Evolutionary conservation across 1,140 invertebrate species (phyloP), one percentile per base, ranked within the genome.

Genomic region (Phortica variegata): DNA sequence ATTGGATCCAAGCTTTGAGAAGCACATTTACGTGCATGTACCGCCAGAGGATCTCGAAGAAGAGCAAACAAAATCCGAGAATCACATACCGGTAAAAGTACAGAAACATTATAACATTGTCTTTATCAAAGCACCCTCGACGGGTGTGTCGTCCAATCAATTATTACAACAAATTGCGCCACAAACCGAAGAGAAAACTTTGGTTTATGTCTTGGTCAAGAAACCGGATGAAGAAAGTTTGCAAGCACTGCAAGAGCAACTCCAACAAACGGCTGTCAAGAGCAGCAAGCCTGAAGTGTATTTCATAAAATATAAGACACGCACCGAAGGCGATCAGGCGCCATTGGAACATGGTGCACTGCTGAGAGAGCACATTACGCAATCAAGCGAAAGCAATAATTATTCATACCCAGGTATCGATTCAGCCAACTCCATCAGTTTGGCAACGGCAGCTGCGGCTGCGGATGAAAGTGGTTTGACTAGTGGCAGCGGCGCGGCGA

Each of bases 81-180:
- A 37, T 15, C 47, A 43, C 32, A 13, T 51, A 0, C 43, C 43
- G 16, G 15, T 33, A n/a, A 79, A 81, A 12, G 15, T 33, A n/a
- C 79, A 81, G 10, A 89, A 88, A 58, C 86, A 90, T 74, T 88
- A 88, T 79, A 88, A 88, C 72, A 90, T 90, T 59, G 88, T 91
- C 69, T 89, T 89, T 82, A 88, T 90, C 74, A 88, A 89, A 79
- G 86, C 87, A 20, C 87, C 87, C 31, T 82, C 84, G 39, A 79
- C 84, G 58, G 82, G 84, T 50, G 82, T 84, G 31, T 84, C 85
- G 34, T 82, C 81, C 47, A 58, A 59, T 17, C 85, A 85, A 49
- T 77, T 78, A 48, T 79, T 86, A 49, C 78, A 86, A 48, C 38
- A 33, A 12, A 39, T 48, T 18, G 44, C 38, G 15, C 80, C 82